Percentiles rank a stretch among this genome's conserved stretches.
phyloP scores from a whole-genome alignment of 2,797 vertebrate species.

The Malurus leucopterus region DNA sequence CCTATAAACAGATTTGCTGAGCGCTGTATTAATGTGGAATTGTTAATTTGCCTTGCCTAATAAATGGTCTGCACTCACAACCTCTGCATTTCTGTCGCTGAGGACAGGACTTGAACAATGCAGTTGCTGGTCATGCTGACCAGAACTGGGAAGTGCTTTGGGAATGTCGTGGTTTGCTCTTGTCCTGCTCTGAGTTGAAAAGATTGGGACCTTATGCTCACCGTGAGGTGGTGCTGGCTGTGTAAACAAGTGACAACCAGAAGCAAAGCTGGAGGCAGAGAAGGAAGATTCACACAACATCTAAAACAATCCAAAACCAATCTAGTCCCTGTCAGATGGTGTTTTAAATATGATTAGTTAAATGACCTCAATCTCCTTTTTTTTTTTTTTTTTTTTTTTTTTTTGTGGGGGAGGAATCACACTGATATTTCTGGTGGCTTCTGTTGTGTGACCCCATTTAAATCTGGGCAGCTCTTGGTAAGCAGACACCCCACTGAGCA shows the following conservation, averaged over 20 bases:
- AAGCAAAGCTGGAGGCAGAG: not conserved
- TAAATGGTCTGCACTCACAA: not conserved
- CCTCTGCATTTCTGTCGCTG: not conserved
- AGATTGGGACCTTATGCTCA: not conserved
- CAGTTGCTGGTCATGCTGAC: not conserved
- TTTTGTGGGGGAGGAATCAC: not conserved
- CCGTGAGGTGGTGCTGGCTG: fast-evolving
- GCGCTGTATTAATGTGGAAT: conserved; percentile 28
- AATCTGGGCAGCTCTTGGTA: not conserved
- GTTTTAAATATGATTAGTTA: not conserved
- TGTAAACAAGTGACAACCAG: not conserved
- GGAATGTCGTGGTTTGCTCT: not conserved
- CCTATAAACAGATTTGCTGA: conserved; percentile 51
- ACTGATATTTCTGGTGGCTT: not conserved
- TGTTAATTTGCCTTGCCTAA: conserved; percentile 40
- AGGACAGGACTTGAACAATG: not conserved
- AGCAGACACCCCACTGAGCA: not conserved
- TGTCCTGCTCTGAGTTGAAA: not conserved
- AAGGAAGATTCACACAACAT: not conserved
- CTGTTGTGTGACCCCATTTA: not conserved
- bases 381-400: not conserved
- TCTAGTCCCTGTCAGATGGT: not conserved
- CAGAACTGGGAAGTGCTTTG: not conserved
- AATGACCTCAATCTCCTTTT: not conserved
- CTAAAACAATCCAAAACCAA: not conserved